Evolutionary conservation across 1,140 invertebrate genomes (phyloP).

Genomic region (Globodera ellingtonae): DNA sequence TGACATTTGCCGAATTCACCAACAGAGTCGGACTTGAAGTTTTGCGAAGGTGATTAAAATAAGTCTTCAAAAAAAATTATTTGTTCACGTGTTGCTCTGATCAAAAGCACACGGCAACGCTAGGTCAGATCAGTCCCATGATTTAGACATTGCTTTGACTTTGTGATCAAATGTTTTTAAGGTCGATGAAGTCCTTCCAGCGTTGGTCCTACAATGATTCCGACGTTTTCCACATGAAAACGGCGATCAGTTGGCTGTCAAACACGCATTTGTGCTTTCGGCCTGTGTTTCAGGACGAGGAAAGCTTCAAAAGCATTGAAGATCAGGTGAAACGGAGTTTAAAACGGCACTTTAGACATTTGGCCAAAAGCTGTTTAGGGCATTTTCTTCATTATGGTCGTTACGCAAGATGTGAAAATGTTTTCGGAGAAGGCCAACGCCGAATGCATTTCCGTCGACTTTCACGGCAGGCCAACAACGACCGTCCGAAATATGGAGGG

Average conservation of each 20-base stretch:
- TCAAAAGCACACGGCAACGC: no score
- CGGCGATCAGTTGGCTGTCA: conserved; percentile 56
- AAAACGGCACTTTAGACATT: not conserved
- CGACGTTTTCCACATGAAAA: conserved; percentile 46
- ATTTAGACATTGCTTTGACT: no score
- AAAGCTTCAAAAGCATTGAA: conserved; percentile 53
- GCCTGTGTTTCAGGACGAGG: conserved; percentile 46
- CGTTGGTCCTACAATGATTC: conserved; percentile 54
- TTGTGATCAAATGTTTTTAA: not conserved
- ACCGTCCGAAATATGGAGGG: conserved; percentile 60
- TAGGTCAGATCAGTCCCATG: no score
- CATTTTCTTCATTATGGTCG: conserved; percentile 52
- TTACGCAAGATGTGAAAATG: conserved; percentile 51
- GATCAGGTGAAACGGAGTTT: conserved; percentile 49
- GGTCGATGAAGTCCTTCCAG: conserved; percentile 51
- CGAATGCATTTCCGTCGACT: conserved; percentile 54
- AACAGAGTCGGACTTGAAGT: conserved; percentile 48
- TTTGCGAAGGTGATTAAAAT: conserved; percentile 35
- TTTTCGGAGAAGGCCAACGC: conserved; percentile 37
- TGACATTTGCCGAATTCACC: conserved; percentile 59
- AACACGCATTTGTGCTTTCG: conserved; percentile 59
- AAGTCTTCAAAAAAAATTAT: no score
- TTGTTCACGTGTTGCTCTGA: no score
- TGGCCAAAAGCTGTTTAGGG: conserved; percentile 41
- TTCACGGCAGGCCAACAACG: conserved; percentile 59